These are phyloP conservation scores for Nasonia oneida DNA, from an alignment of 2,888 invertebrate species.

Conservation along the genomic window DNA sequence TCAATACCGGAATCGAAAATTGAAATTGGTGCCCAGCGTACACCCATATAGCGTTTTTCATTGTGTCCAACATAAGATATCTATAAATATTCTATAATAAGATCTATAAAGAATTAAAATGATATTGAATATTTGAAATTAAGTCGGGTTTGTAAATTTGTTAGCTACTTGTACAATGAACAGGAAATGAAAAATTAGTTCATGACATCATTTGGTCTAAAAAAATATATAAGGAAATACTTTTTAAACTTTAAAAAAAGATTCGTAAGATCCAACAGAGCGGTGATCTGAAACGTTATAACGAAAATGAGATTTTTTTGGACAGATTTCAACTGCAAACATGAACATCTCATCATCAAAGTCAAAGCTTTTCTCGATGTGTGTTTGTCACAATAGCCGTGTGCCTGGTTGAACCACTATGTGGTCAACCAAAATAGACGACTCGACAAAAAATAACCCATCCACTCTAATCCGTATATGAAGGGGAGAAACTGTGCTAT, in stretches of 20 bases:
- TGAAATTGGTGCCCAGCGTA: no score
- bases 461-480: background rate
- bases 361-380: background rate
- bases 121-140: no score
- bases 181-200: background rate
- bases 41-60: no score
- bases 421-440: conserved; percentile 1
- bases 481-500: background rate
- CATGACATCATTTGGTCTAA: background rate
- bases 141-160: no score
- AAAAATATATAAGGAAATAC: background rate
- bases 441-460: background rate
- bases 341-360: background rate
- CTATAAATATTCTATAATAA: no score
- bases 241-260: conserved; percentile 1
- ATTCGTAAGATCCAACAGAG: background rate
- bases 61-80: no score
- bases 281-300: background rate
- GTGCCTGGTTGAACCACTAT: background rate
- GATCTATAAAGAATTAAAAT: no score
- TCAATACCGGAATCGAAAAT: no score
- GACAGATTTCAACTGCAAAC: conserved; percentile 1
- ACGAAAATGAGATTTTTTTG: background rate
- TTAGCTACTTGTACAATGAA: no score
- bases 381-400: background rate